Percentiles rank a stretch among this genome's conserved stretches.
Evolutionary conservation across 2,797 vertebrate genomes (phyloP).

Genomic region (Sebastes trivittatus): DNA sequence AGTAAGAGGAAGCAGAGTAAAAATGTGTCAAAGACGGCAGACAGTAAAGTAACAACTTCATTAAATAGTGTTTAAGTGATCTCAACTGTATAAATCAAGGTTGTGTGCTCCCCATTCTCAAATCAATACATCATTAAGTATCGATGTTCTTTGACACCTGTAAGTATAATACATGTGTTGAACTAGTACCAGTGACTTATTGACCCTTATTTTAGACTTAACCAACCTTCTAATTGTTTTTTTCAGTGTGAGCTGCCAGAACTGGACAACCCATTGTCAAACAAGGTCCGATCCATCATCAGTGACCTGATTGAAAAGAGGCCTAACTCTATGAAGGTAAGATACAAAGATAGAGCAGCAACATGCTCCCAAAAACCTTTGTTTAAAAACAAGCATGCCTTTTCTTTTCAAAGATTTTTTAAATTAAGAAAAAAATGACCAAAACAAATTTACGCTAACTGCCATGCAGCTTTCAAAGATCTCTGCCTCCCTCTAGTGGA

Average conservation of each 20-base stretch:
- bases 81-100: not conserved
- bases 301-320: conserved; percentile 82
- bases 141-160: not conserved
- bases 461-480: not conserved
- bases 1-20: not conserved
- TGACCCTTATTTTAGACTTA: not conserved
- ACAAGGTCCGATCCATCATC: conserved; percentile 86
- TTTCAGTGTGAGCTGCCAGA: conserved; percentile 86
- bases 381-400: not conserved
- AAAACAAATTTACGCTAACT: not conserved
- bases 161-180: not conserved
- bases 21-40: not conserved
- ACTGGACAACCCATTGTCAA: conserved; percentile 88
- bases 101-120: not conserved
- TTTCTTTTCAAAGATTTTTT: not conserved
- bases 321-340: conserved; percentile 93
- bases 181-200: not conserved
- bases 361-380: not conserved
- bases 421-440: not conserved
- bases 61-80: not conserved
- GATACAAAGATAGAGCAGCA: not conserved
- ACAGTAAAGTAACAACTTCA: not conserved
- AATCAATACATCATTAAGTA: not conserved
- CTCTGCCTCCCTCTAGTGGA: conserved; percentile 57
- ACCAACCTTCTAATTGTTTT: not conserved